Conservation (phyloP, 2,888 invertebrate genomes). For the Hirtodrosophila cameraria region DNA sequence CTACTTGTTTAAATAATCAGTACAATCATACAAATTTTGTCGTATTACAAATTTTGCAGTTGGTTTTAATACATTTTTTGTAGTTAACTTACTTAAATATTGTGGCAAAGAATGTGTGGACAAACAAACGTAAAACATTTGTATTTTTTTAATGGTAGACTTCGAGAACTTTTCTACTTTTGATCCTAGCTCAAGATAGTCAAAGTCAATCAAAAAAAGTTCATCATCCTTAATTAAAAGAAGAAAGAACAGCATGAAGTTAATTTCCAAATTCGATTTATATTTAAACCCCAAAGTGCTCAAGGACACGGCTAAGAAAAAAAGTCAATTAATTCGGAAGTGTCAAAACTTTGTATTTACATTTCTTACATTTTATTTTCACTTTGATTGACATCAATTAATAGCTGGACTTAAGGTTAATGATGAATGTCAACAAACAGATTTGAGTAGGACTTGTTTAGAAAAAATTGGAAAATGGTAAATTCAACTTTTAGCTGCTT, state of each 20-base stretch:
- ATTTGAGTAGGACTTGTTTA: background rate
- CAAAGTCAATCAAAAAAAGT: slow-evolving; percentile 24
- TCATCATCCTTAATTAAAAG: slow-evolving; percentile 9
- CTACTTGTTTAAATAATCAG: too few species aligned
- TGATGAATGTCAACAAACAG: slow-evolving; percentile 24
- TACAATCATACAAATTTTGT: too few species aligned
- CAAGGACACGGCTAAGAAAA: slow-evolving; percentile 13
- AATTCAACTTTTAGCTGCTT: background rate
- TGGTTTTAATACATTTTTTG: too few species aligned
- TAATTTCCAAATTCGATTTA: slow-evolving; percentile 58
- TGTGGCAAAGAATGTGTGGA: too few species aligned
- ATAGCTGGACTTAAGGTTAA: slow-evolving; percentile 19
- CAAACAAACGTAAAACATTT: too few species aligned
- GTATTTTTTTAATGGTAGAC: too few species aligned
- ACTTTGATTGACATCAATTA: slow-evolving; percentile 47
- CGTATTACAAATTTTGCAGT: too few species aligned
- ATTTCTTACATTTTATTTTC: background rate
- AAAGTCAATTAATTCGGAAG: slow-evolving; percentile 51
- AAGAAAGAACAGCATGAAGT: slow-evolving; percentile 19
- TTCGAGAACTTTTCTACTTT: too few species aligned
- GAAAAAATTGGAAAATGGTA: slow-evolving; percentile 18
- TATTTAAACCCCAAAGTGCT: slow-evolving; percentile 21
- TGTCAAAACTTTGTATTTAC: slow-evolving; percentile 61
- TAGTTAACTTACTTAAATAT: too few species aligned
- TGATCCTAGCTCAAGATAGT: slow-evolving; percentile 6